Conservation (phyloP, 2,113 vertebrate species). For the Aythya baeri region DNA sequence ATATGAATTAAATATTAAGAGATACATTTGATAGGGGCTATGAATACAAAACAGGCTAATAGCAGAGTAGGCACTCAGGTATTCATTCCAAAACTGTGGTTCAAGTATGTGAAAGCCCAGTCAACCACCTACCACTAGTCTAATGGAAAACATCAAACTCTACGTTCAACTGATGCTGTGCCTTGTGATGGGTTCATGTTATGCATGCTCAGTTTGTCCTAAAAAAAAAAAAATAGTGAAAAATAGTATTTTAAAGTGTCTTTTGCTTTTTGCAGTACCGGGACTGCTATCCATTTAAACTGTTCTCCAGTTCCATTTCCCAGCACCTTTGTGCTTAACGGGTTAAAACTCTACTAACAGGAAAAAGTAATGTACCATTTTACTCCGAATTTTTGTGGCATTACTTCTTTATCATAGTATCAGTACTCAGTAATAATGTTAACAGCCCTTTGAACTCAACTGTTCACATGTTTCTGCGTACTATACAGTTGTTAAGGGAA, state of each 20-base stretch:
- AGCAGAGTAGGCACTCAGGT: neutral
- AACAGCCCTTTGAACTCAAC: conserved; percentile 7
- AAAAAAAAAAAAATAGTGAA: neutral
- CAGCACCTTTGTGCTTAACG: neutral
- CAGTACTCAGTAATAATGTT: neutral
- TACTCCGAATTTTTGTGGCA: neutral
- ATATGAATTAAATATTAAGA: neutral
- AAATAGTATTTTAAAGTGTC: neutral
- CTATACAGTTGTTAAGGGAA: neutral
- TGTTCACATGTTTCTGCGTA: conserved; percentile 6
- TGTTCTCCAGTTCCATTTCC: neutral
- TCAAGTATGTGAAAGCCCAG: neutral
- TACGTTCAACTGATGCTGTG: neutral
- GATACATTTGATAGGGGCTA: neutral
- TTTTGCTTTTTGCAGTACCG: neutral
- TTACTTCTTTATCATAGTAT: neutral
- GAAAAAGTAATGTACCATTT: neutral
- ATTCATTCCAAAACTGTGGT: neutral
- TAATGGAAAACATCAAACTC: neutral
- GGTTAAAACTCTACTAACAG: neutral
- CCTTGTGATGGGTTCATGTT: neutral
- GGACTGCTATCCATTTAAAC: neutral
- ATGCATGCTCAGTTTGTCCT: neutral
- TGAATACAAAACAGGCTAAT: neutral
- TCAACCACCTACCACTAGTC: neutral